phyloP scores from a whole-genome alignment of 2,888 invertebrate genomes.

The Cephus rjabovi region DNA sequence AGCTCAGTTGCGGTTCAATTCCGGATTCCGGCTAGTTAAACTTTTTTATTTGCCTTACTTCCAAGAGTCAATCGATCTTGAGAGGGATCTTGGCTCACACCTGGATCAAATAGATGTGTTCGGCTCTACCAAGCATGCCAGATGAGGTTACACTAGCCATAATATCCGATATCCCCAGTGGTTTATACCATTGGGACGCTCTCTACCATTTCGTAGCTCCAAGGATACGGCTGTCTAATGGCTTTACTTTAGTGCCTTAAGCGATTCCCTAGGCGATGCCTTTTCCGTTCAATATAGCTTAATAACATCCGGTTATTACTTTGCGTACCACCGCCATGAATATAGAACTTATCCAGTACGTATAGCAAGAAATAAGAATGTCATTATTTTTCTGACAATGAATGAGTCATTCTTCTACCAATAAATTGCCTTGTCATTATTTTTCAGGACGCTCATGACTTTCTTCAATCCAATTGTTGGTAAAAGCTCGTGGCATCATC shows the following conservation, averaged over 20 bases:
- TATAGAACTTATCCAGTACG: neutral
- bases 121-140: neutral
- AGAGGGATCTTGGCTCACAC: neutral
- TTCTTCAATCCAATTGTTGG: neutral
- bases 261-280: neutral
- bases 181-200: neutral
- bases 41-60: neutral
- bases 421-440: neutral
- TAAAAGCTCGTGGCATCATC: neutral
- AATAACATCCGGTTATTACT: neutral
- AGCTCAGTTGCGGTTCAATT: slow-evolving; percentile 21
- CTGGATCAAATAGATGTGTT: neutral
- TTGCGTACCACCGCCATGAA: neutral
- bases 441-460: neutral
- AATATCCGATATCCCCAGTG: neutral
- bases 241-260: neutral
- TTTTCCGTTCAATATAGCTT: neutral
- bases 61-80: neutral
- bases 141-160: neutral
- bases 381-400: neutral
- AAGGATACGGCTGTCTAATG: neutral
- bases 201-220: neutral
- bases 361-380: neutral
- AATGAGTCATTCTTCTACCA: neutral
- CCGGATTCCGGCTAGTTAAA: slow-evolving; percentile 17